Evolutionary conservation across 2,797 vertebrate species (phyloP), one percentile per base, ranked within the genome.

Genomic region (Chrysocyon brachyurus): DNA sequence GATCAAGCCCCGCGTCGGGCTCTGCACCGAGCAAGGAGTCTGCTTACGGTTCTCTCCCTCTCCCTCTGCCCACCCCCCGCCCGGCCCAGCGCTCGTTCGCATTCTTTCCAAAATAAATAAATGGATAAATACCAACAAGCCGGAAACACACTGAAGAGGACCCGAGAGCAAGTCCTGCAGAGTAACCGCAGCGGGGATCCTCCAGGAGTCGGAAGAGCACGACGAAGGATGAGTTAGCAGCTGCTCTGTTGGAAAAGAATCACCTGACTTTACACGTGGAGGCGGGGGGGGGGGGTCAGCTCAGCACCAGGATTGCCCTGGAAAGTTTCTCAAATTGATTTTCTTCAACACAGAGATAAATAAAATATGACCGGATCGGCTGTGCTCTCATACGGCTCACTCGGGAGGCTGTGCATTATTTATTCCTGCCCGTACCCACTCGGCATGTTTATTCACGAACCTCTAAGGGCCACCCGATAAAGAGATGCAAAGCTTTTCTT

Each of bases 331-430:
- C 68, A 91, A 52, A 97, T 78, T 91, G 92, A 97, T 98, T 97
- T 96, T 79, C 86, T 97, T 93, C 36, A 88, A 95, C 89, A 93
- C 12, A 61, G 88, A 95, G 83, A 97, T 96, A 94, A 97, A 98
- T 98, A 97, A 97, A 98, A 97, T 91, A 97, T 95, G 95, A 97
- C 78, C 28, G 63, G 72, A 91, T 81, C 3, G 1, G 86, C 82
- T 70, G 72, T 21, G 24, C 95, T 83, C 49, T 90, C 73, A 70
- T 54, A 56, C 3, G 70, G 81, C 83, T 96, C 94, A 82, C 94
- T 87, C 59, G 64, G 85, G 95, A 95, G 56, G 68, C 96, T 52
- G 61, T 98, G 92, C 96, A 98, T 98, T 97, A 96, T 98, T 98
- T 89, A 97, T 94, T 92, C 79, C 49, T 52, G 82, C 83, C 46